phyloP scores from a whole-genome alignment of 2,888 invertebrate genomes.

The Balanococcus diminutus region DNA sequence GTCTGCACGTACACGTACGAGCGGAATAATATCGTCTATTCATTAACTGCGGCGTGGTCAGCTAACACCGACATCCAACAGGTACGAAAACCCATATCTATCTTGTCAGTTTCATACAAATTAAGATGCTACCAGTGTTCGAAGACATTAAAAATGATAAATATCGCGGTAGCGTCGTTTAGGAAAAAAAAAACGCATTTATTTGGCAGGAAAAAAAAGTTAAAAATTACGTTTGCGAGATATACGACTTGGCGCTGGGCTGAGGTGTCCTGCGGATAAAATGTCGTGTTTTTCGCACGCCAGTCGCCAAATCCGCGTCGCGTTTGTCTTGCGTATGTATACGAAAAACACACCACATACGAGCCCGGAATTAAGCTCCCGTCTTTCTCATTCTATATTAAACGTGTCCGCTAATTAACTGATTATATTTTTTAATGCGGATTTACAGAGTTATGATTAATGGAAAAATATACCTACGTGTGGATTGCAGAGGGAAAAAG shows the following conservation, averaged over 20 bases:
- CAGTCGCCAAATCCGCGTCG: constrained; percentile 1
- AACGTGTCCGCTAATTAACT: constrained; percentile 3
- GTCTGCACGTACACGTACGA: neutral
- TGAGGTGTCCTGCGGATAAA: constrained; percentile 12
- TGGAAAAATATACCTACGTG: neutral
- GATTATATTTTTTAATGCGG: neutral
- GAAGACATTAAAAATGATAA: neutral
- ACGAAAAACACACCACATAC: neutral
- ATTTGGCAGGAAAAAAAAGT: neutral
- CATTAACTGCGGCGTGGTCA: neutral
- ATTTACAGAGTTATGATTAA: neutral
- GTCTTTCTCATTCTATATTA: neutral
- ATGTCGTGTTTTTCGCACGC: constrained; percentile 17
- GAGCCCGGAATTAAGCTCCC: neutral
- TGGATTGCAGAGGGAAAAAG: neutral
- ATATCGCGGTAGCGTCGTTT: neutral
- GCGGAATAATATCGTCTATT: neutral
- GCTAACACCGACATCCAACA: neutral
- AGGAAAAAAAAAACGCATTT: neutral
- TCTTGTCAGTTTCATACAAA: neutral
- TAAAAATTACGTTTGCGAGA: neutral
- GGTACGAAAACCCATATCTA: neutral
- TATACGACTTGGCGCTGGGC: neutral
- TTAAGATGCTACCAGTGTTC: constrained; percentile 20
- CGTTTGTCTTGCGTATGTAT: neutral